Conservation (phyloP, 2,113 vertebrate genomes). For the Festucalex cinctus region DNA sequence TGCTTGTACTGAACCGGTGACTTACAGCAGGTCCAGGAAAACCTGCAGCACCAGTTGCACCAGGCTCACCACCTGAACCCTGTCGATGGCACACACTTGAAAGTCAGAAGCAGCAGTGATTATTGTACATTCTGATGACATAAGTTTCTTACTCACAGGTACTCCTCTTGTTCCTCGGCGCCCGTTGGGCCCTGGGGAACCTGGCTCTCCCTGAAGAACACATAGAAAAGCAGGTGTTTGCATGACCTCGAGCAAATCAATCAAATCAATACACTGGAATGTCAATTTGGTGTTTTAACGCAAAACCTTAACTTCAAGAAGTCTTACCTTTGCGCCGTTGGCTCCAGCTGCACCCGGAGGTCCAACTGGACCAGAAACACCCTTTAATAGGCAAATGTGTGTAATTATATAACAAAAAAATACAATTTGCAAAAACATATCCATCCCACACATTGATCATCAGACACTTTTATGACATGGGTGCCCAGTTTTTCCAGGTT, state of each 20-base stretch:
- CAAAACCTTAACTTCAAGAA: not conserved
- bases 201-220: slow-evolving; percentile 85
- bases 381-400: slow-evolving; percentile 68
- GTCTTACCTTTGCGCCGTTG: slow-evolving; percentile 88
- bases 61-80: slow-evolving; percentile 89
- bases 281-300: not conserved
- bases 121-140: not conserved
- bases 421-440: not conserved
- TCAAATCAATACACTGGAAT: not conserved
- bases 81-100: slow-evolving; percentile 46
- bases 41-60: slow-evolving; percentile 86
- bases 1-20: not conserved
- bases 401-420: too few relatives aligned
- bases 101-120: not conserved
- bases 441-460: not conserved
- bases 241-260: not conserved
- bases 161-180: slow-evolving; percentile 88
- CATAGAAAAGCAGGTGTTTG: not conserved
- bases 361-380: slow-evolving; percentile 88
- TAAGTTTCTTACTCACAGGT: slow-evolving; percentile 77
- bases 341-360: slow-evolving; percentile 83
- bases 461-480: too few relatives aligned
- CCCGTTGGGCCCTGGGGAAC: slow-evolving; percentile 85
- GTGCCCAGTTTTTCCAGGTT: too few relatives aligned
- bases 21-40: slow-evolving; percentile 90